These are phyloP conservation scores for Haemorhous mexicanus DNA, from an alignment of 2,113 vertebrate genomes.

Conservation along the genomic window DNA sequence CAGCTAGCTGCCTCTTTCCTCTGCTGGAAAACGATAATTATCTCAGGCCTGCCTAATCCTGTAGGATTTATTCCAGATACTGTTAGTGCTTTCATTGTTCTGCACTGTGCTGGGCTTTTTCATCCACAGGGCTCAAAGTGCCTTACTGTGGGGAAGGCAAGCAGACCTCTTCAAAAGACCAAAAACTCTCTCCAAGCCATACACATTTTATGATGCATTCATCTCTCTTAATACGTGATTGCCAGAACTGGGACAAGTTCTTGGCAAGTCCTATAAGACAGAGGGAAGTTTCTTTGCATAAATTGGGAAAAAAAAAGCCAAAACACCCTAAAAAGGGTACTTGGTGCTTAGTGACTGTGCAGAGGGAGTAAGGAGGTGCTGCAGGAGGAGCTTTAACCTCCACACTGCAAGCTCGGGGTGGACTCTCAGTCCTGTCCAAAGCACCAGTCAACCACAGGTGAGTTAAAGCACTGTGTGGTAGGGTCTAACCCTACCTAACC, in stretches of 20 bases:
- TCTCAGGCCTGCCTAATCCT: constrained; percentile 1
- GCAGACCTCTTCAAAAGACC: background rate
- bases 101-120: background rate
- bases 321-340: background rate
- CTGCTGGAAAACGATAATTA: constrained; percentile 25
- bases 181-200: background rate
- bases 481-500: background rate
- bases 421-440: background rate
- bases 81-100: constrained; percentile 18
- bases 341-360: background rate
- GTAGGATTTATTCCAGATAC: background rate
- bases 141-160: background rate
- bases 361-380: background rate
- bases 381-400: background rate
- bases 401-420: background rate
- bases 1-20: constrained; percentile 25
- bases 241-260: background rate
- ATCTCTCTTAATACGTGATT: background rate
- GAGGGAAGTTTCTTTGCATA: background rate
- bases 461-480: background rate
- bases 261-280: background rate
- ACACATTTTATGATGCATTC: background rate
- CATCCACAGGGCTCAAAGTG: background rate
- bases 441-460: background rate
- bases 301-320: background rate